These are phyloP conservation scores for Drosophila littoralis DNA, from an alignment of 1,140 invertebrate genomes.

Conservation along the genomic window DNA sequence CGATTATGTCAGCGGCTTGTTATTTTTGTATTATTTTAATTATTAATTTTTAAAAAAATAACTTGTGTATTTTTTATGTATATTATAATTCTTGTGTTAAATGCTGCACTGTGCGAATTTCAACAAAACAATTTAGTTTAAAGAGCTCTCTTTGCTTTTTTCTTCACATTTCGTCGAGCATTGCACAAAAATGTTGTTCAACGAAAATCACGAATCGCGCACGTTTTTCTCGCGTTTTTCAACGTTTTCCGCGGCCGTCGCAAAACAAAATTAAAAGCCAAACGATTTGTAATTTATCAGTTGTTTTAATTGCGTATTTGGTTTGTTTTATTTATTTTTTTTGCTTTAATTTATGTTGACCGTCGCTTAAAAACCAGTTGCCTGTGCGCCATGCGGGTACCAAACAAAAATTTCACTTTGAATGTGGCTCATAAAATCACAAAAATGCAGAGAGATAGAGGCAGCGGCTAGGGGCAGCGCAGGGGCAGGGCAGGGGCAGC, in stretches of 20 bases:
- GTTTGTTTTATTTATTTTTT: not conserved
- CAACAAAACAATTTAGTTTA: slow-evolving; percentile 50
- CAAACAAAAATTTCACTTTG: slow-evolving; percentile 50
- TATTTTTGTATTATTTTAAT: slow-evolving; percentile 33
- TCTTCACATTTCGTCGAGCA: slow-evolving; percentile 23
- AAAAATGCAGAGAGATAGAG: not conserved
- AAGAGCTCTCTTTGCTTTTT: slow-evolving; percentile 7
- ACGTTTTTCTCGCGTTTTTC: slow-evolving; percentile 68
- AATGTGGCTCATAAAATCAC: slow-evolving; percentile 31
- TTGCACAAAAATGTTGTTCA: slow-evolving; percentile 38
- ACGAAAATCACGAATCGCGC: slow-evolving; percentile 51
- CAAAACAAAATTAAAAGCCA: slow-evolving; percentile 10
- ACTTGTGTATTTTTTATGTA: slow-evolving; percentile 36
- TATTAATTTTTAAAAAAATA: slow-evolving; percentile 34
- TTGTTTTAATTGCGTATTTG: slow-evolving; percentile 23
- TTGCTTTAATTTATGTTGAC: slow-evolving; percentile 36
- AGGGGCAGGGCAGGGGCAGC: not conserved
- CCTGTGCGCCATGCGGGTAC: slow-evolving; percentile 2
- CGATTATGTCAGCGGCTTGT: slow-evolving; percentile 74
- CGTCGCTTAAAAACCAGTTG: slow-evolving; percentile 62
- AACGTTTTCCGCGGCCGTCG: slow-evolving; percentile 39
- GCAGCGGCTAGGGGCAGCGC: not conserved
- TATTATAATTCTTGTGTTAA: slow-evolving; percentile 30
- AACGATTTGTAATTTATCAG: slow-evolving; percentile 48
- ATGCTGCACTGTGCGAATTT: slow-evolving; percentile 57